Evolutionary conservation across 2,888 invertebrate genomes (phyloP).

Genomic region (Galerucella nymphaeae): DNA sequence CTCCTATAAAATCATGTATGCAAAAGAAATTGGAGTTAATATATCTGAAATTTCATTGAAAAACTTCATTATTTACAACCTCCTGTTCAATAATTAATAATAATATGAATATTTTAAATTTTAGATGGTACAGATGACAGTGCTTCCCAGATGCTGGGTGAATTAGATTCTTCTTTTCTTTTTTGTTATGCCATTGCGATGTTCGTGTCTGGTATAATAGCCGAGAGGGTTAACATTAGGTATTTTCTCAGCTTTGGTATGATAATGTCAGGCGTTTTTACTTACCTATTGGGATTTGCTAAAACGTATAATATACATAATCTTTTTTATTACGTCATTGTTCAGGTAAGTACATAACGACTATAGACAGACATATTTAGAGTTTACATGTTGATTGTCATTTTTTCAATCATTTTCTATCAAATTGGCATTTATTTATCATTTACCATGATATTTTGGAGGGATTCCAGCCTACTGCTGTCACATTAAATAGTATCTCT

Average conservation of each 20-base stretch:
- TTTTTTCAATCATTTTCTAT: too few relatives aligned
- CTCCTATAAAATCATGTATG: too few relatives aligned
- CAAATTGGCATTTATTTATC: too few relatives aligned
- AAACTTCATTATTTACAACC: background rate
- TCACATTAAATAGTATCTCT: too few relatives aligned
- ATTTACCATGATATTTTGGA: too few relatives aligned
- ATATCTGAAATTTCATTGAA: too few relatives aligned
- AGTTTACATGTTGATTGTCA: too few relatives aligned
- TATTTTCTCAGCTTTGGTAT: slow-evolving; percentile 93
- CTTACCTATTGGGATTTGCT: slow-evolving; percentile 90
- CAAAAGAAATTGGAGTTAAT: too few relatives aligned
- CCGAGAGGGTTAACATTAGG: slow-evolving; percentile 90
- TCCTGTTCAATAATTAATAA: background rate
- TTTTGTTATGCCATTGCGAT: slow-evolving; percentile 93
- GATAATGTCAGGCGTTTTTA: slow-evolving; percentile 86
- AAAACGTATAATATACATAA: slow-evolving; percentile 83
- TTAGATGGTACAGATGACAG: slow-evolving; percentile 75
- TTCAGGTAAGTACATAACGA: slow-evolving; percentile 74
- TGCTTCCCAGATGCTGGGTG: slow-evolving; percentile 83
- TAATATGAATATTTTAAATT: slow-evolving; percentile 50
- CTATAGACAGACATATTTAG: background rate
- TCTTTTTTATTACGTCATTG: slow-evolving; percentile 82
- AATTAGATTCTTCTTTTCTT: slow-evolving; percentile 90
- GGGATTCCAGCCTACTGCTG: too few relatives aligned
- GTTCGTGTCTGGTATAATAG: slow-evolving; percentile 91